Base-by-base conservation (phyloP, 2,888 invertebrate species). In the Odontothrips loti region DNA sequence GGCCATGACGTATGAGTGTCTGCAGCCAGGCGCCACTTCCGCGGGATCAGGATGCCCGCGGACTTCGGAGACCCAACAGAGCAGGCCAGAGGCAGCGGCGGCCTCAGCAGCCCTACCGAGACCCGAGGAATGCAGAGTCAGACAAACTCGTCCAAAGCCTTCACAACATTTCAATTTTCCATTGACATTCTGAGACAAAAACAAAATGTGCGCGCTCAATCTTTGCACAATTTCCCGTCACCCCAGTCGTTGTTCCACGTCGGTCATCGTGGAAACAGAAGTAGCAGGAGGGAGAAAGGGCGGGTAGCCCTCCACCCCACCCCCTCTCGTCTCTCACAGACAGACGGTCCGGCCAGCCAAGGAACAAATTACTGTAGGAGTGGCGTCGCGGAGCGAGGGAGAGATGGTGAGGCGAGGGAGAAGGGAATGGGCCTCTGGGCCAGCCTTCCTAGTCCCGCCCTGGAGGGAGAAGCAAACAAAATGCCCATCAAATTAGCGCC, bases 401-500 rank as follows among this genome's bases (percentile, higher is more conserved):
- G 58, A 58, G 15, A n/a, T 11, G 2, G 58, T 6, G 51, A 51
- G 8, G 2, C 2, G 34, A 43, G 34, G 34, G 34, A 2, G 34
- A 43, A 6, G 34, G 34, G 34, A 43, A 43, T 43, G 34, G 34
- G 34, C 6, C 34, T 43, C 34, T 43, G n/a, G 58, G n/a, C 58
- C 58, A 58, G 58, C 58, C 58, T 43, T 43, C 34, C 3, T 43
- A 43, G 34, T 6, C 34, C 34, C 34, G 34, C 34, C 34, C 23
- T 9, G 4, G 68, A 75, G 68, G 68, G 68, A 75, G 68, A 27
- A 75, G 68, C 68, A 75, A 75, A 75, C 68, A 75, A 75, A 75
- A 75, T 75, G 68, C 68, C 68, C 68, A 75, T 75, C 68, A 75
- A 75, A 75, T 75, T 75, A 75, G 68, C 68, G 68, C 68, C 68